These are phyloP conservation scores for Apodemia hepburni DNA, from an alignment of 2,888 invertebrate genomes.

Conservation along the genomic window DNA sequence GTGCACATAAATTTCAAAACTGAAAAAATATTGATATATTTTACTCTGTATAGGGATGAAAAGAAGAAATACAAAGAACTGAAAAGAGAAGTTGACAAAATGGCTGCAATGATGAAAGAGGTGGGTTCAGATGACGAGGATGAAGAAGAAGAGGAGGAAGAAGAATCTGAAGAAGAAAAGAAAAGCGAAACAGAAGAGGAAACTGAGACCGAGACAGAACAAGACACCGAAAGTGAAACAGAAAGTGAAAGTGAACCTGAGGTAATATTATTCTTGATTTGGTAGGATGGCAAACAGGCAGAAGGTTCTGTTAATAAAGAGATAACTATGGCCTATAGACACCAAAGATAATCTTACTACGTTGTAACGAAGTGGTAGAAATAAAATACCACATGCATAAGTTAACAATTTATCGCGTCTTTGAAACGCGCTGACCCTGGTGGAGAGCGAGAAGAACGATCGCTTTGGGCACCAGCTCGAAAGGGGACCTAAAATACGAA, in stretches of 20 bases:
- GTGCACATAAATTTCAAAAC: background rate
- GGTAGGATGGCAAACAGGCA: background rate
- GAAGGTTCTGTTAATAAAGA: too few species aligned
- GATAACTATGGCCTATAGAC: too few species aligned
- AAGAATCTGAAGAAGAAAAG: conserved; percentile 81
- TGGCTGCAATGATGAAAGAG: conserved; percentile 93
- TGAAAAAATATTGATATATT: background rate
- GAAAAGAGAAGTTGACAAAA: conserved; percentile 94
- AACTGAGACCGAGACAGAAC: conserved; percentile 83
- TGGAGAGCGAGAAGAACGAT: too few species aligned
- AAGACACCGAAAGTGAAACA: conserved; percentile 84
- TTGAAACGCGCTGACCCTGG: too few species aligned
- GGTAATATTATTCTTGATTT: conserved; percentile 44
- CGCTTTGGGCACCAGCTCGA: too few species aligned
- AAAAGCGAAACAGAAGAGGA: conserved; percentile 79
- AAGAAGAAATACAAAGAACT: conserved; percentile 90
- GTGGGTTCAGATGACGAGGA: conserved; percentile 86
- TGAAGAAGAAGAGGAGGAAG: conserved; percentile 81
- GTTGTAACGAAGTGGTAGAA: too few species aligned
- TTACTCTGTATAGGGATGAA: conserved; percentile 79
- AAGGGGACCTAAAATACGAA: too few species aligned
- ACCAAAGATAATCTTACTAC: too few species aligned
- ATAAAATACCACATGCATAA: too few species aligned
- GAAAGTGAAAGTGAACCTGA: conserved; percentile 85
- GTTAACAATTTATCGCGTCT: too few species aligned